A percentile compares a stretch with the other conserved stretches of the same genome.
Evolutionary conservation across 2,888 invertebrate genomes (phyloP).

Genomic region (Scelioninae gen. 1): DNA sequence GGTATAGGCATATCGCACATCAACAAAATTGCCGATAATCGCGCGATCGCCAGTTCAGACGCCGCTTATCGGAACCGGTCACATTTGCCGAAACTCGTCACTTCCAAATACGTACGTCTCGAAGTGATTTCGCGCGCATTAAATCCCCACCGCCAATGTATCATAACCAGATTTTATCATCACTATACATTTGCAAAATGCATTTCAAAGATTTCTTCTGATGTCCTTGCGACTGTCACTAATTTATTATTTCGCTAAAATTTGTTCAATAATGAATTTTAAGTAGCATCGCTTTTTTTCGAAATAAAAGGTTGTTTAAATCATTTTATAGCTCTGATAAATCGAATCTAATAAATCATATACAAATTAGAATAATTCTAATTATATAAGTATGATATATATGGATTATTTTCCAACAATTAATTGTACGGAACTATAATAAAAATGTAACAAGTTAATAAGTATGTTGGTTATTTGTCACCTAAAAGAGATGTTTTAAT

Average conservation of each 20-base stretch:
- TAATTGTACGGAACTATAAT: no score
- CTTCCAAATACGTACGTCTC: constrained; percentile 66
- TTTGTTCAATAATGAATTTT: no score
- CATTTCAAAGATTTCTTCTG: constrained; percentile 50
- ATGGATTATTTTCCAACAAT: no score
- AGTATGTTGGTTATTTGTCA: constrained; percentile 40
- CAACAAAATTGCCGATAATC: constrained; percentile 61
- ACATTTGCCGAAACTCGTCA: constrained; percentile 65
- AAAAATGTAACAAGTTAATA: constrained; percentile 25
- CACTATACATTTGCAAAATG: constrained; percentile 53
- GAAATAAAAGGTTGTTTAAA: no score
- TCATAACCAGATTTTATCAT: constrained; percentile 55
- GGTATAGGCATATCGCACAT: constrained; percentile 59
- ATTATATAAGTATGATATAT: no score
- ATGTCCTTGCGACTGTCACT: no score
- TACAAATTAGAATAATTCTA: no score
- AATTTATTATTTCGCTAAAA: no score
- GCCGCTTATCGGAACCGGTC: constrained; percentile 67
- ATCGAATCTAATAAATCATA: no score
- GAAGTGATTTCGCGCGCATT: constrained; percentile 61
- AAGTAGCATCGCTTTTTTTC: no score
- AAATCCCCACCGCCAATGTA: constrained; percentile 54
- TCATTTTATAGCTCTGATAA: no score
- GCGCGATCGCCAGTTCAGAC: constrained; percentile 57
- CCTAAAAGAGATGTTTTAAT: constrained; percentile 22